Percentiles rank a stretch among this genome's conserved stretches.
These are phyloP conservation scores for Cephalopachus bancanus DNA, from an alignment of 2,797 vertebrate species.

Conservation along the genomic window DNA sequence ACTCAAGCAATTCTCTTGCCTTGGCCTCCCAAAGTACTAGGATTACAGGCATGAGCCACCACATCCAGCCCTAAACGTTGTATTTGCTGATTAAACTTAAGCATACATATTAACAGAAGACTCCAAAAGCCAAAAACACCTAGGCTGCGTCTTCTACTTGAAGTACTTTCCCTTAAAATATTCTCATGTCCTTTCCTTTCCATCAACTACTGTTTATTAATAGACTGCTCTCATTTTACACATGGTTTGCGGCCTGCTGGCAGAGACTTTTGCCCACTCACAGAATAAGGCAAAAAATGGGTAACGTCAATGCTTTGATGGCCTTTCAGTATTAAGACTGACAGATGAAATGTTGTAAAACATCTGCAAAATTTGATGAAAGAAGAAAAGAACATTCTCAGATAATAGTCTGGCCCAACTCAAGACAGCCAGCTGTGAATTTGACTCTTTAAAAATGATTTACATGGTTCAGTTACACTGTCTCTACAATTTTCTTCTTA, in stretches of 20 bases:
- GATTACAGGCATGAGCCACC: too few species aligned
- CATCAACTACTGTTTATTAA: not conserved
- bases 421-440: slow-evolving; percentile 71
- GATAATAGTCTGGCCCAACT: slow-evolving; percentile 64
- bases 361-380: slow-evolving; percentile 80
- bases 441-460: slow-evolving; percentile 68
- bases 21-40: too few species aligned
- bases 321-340: slow-evolving; percentile 70
- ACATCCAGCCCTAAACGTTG: too few species aligned
- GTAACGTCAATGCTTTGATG: slow-evolving; percentile 62
- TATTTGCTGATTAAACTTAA: slow-evolving; percentile 30
- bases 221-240: not conserved
- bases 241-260: slow-evolving; percentile 55
- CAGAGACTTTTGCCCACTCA: slow-evolving; percentile 71
- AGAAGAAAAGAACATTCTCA: slow-evolving; percentile 83
- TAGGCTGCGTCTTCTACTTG: not conserved
- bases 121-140: not conserved
- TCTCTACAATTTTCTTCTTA: slow-evolving; percentile 61
- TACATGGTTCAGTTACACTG: slow-evolving; percentile 45
- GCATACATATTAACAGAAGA: not conserved
- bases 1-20: too few species aligned
- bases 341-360: slow-evolving; percentile 81
- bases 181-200: not conserved
- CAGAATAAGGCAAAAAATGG: slow-evolving; percentile 71
- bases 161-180: not conserved